Evolutionary conservation across 2,888 invertebrate species (phyloP).

Genomic region (Ophion ventricosus): DNA sequence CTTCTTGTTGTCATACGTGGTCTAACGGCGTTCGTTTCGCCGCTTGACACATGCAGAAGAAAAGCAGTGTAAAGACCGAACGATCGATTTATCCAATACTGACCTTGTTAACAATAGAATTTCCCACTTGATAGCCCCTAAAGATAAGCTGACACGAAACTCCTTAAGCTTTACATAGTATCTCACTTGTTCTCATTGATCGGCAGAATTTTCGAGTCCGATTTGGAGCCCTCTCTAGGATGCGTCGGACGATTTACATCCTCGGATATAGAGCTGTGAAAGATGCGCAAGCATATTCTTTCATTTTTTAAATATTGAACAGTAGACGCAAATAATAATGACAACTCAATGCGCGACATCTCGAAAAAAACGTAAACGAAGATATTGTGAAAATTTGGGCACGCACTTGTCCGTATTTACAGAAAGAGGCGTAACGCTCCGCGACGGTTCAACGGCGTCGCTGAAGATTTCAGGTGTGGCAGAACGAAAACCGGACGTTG

Average conservation of each 20-base stretch:
- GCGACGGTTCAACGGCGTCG: slow-evolving; percentile 52
- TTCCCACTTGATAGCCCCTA: too few species aligned
- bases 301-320: background rate
- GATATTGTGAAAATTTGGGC: background rate
- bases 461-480: slow-evolving; percentile 55
- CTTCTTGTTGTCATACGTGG: slow-evolving; percentile 55
- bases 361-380: background rate
- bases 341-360: background rate
- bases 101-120: too few species aligned
- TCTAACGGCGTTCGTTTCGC: slow-evolving; percentile 34
- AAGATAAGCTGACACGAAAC: too few species aligned
- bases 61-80: slow-evolving; percentile 33
- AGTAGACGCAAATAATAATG: background rate
- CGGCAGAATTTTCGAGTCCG: slow-evolving; percentile 65
- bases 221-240: slow-evolving; percentile 64
- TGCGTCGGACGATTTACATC: slow-evolving; percentile 23
- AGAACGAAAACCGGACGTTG: slow-evolving; percentile 65
- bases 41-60: slow-evolving; percentile 38
- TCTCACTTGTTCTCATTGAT: slow-evolving; percentile 52
- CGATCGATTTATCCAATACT: too few species aligned
- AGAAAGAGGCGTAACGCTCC: slow-evolving; percentile 58
- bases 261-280: slow-evolving; percentile 59
- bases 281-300: background rate
- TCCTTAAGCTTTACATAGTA: background rate
- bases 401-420: slow-evolving; percentile 57